phyloP scores from a whole-genome alignment of 2,888 invertebrate species.

The Gisinianus flammeolus region DNA sequence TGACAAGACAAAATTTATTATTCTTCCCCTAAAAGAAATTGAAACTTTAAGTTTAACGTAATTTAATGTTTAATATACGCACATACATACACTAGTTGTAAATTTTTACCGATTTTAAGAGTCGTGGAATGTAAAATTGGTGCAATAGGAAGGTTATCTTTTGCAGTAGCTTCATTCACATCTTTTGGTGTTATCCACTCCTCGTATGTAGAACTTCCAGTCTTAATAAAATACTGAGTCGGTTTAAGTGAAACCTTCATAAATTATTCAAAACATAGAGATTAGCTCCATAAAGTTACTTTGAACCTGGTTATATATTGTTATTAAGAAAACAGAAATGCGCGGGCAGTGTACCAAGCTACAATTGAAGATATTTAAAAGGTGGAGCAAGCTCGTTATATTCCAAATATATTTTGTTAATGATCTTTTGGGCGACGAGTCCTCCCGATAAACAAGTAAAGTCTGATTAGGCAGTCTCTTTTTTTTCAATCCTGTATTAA shows the following conservation, averaged over 20 bases:
- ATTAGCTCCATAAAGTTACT: too few species aligned
- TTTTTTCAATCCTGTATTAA: slow-evolving; percentile 67
- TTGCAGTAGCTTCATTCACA: slow-evolving; percentile 61
- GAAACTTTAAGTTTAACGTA: too few species aligned
- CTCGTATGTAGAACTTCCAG: slow-evolving; percentile 68
- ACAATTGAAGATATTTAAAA: slow-evolving; percentile 77
- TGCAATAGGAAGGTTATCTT: slow-evolving; percentile 64
- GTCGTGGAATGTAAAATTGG: slow-evolving; percentile 70
- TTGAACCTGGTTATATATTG: too few species aligned
- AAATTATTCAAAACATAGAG: neutral
- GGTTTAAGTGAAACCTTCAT: slow-evolving; percentile 70
- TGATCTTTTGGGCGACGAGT: slow-evolving; percentile 70
- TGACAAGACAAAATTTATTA: neutral
- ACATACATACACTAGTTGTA: too few species aligned
- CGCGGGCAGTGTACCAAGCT: slow-evolving; percentile 66
- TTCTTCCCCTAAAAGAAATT: neutral
- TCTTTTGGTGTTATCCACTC: slow-evolving; percentile 63
- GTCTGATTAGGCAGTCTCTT: slow-evolving; percentile 72
- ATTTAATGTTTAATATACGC: too few species aligned
- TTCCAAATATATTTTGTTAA: slow-evolving; percentile 76
- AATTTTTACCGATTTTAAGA: slow-evolving; percentile 70
- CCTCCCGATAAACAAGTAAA: slow-evolving; percentile 67
- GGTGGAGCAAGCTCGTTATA: slow-evolving; percentile 73
- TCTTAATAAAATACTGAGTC: slow-evolving; percentile 70
- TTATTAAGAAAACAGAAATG: slow-evolving; percentile 23